Evolutionary conservation across 2,113 vertebrate genomes (phyloP).

Genomic region (Climacteris rufus): DNA sequence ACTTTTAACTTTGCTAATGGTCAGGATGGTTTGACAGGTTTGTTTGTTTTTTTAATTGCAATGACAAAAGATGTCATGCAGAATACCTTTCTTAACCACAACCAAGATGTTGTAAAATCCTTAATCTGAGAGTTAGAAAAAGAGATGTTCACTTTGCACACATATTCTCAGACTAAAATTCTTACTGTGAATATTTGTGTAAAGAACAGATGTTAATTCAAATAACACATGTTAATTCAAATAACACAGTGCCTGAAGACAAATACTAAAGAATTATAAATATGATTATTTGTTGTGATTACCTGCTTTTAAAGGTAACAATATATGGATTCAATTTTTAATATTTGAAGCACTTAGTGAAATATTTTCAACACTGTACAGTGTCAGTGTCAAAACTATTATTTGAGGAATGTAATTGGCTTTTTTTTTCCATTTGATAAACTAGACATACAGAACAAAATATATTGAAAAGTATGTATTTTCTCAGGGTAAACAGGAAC

Average conservation of each 20-base stretch:
- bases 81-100: not conserved
- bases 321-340: not conserved
- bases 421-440: not conserved
- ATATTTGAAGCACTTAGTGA: not conserved
- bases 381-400: not conserved
- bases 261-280: not conserved
- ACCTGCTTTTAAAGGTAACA: not conserved
- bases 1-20: not conserved
- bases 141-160: not conserved
- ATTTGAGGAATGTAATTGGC: not conserved
- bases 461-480: not conserved
- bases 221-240: not conserved
- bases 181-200: not conserved
- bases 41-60: not conserved
- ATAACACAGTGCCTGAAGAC: not conserved
- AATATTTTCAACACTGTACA: not conserved
- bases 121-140: not conserved
- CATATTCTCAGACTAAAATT: not conserved
- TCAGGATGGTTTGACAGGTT: not conserved
- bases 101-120: not conserved
- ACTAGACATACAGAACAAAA: not conserved
- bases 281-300: not conserved
- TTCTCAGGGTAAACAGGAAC: not conserved
- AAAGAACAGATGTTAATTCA: not conserved
- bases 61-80: not conserved